These are phyloP conservation scores for Bufo gargarizans DNA, from an alignment of 2,113 vertebrate genomes.

Conservation along the genomic window DNA sequence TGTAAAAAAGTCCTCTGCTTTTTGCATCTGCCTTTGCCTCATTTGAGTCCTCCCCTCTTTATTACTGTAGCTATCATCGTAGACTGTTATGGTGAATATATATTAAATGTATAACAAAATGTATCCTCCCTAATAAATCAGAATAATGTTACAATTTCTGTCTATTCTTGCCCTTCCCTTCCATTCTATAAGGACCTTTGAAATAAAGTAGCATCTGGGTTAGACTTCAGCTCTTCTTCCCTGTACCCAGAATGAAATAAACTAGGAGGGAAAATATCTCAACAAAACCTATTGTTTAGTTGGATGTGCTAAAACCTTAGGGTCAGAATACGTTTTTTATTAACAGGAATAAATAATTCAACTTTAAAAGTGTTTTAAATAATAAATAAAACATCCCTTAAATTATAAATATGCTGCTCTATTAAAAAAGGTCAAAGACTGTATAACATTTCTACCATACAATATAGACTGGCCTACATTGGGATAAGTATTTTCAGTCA, in stretches of 20 bases:
- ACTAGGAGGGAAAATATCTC: not conserved
- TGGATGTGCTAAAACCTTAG: not conserved
- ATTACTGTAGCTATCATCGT: too few relatives aligned
- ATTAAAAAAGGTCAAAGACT: not conserved
- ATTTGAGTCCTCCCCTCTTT: too few relatives aligned
- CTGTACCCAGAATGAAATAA: not conserved
- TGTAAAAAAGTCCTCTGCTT: too few relatives aligned
- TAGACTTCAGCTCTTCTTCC: not conserved
- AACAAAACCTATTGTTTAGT: not conserved
- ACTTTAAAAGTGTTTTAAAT: conserved; percentile 5
- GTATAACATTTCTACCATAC: not conserved
- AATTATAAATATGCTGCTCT: not conserved
- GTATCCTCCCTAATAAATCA: too few relatives aligned
- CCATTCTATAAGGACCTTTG: not conserved
- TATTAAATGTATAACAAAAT: too few relatives aligned
- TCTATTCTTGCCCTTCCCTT: too few relatives aligned
- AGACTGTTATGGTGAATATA: too few relatives aligned
- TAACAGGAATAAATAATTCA: conserved; percentile 15
- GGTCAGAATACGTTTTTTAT: not conserved
- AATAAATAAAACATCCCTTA: conserved; percentile 3
- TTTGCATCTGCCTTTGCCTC: too few relatives aligned
- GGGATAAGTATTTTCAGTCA: not conserved
- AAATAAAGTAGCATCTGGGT: not conserved
- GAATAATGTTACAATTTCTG: too few relatives aligned
- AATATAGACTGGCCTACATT: not conserved